These are phyloP conservation scores for Pseudomyrmex cubaensis DNA, from an alignment of 1,140 invertebrate species.

Conservation along the genomic window DNA sequence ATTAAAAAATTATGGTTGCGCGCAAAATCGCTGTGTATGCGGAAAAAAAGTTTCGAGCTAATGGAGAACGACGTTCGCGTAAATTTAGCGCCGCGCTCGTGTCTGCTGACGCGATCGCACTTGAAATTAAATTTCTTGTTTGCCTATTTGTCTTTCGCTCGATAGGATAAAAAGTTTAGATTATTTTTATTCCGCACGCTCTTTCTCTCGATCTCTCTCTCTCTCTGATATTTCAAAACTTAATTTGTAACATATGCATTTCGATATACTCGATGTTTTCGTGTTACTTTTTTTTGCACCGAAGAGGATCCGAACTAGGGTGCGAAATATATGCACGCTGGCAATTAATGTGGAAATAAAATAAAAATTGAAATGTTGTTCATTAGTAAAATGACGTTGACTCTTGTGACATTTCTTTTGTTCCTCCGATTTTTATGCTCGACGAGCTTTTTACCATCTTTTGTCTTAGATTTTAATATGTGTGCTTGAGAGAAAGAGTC, in stretches of 20 bases:
- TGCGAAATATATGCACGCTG: too few relatives aligned
- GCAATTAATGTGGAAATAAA: too few relatives aligned
- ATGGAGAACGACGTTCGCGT: slow-evolving; percentile 5
- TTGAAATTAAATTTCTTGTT: slow-evolving; percentile 13
- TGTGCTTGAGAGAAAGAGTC: background rate
- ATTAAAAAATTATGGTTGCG: slow-evolving; percentile 57
- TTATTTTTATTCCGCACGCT: too few relatives aligned
- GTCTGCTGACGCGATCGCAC: slow-evolving; percentile 9
- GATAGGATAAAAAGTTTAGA: background rate
- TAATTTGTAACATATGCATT: background rate
- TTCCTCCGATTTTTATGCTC: too few relatives aligned
- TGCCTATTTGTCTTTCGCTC: background rate
- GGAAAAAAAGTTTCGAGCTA: slow-evolving; percentile 1
- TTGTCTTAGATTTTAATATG: background rate
- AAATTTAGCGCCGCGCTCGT: slow-evolving; percentile 1
- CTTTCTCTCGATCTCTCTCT: too few relatives aligned
- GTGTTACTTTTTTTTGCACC: too few relatives aligned
- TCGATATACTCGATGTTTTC: too few relatives aligned
- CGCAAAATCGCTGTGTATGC: slow-evolving; percentile 33
- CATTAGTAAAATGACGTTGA: too few relatives aligned
- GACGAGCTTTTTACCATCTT: too few relatives aligned
- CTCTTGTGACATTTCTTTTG: too few relatives aligned
- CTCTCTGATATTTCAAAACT: background rate
- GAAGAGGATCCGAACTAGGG: background rate
- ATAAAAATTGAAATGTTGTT: too few relatives aligned